phyloP scores from a whole-genome alignment of 2,113 vertebrate species.

The Mobula hypostoma region DNA sequence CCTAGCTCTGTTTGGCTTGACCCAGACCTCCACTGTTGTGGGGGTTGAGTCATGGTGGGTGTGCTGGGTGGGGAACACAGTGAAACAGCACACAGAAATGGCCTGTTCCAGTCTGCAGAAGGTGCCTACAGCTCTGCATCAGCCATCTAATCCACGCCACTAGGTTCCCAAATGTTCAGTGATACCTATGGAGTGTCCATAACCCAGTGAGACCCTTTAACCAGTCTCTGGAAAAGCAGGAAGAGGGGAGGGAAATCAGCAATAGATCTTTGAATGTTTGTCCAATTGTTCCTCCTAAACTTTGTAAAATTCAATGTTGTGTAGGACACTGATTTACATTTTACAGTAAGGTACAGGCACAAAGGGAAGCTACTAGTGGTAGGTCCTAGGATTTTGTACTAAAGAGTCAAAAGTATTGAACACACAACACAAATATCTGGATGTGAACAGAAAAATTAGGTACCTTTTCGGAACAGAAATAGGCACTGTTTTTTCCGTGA shows the following conservation, averaged over 20 bases:
- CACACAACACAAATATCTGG: not conserved
- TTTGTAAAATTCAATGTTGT: not conserved
- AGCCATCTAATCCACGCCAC: too few relatives aligned
- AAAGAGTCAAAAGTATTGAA: not conserved
- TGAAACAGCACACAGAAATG: too few relatives aligned
- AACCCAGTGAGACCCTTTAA: not conserved
- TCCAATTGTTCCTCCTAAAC: not conserved
- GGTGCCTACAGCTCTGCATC: too few relatives aligned
- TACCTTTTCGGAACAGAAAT: slow-evolving; percentile 62
- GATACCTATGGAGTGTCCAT: too few relatives aligned
- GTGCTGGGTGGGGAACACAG: too few relatives aligned
- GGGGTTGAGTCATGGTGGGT: too few relatives aligned
- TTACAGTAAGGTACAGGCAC: not conserved
- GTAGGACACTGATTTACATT: not conserved
- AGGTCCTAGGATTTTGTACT: too few relatives aligned
- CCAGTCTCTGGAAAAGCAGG: not conserved
- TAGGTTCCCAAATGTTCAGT: too few relatives aligned
- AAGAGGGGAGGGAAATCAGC: slow-evolving; percentile 28
- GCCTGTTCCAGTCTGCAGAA: too few relatives aligned
- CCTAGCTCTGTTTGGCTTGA: too few relatives aligned
- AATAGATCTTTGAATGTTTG: not conserved
- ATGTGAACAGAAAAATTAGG: not conserved
- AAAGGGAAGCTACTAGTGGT: not conserved
- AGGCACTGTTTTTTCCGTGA: slow-evolving; percentile 56
- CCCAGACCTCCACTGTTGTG: too few relatives aligned